Conservation (phyloP, 2,888 invertebrate species). For the Pantelozetes paolii region DNA sequence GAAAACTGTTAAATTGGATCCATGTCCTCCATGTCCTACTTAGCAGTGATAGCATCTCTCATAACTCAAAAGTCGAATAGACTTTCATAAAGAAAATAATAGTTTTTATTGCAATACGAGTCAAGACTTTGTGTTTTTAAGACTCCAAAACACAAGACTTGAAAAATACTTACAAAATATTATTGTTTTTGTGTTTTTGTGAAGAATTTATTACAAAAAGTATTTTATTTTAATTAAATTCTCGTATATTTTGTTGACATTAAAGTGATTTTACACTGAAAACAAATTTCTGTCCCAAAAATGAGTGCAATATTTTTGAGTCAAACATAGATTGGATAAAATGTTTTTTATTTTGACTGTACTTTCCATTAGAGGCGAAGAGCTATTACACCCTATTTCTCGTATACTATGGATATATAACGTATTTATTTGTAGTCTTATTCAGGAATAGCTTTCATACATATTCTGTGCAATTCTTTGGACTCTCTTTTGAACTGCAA, state of each 20-base stretch:
- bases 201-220: no score
- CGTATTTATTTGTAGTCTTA: background rate
- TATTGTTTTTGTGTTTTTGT: no score
- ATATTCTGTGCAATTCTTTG: background rate
- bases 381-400: background rate
- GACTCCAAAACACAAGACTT: no score
- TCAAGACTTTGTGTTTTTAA: no score
- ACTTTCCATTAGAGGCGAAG: background rate
- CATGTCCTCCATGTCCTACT: background rate
- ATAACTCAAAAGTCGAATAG: background rate
- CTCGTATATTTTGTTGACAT: no score
- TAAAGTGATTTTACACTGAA: no score
- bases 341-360: background rate
- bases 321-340: background rate
- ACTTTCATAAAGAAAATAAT: background rate
- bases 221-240: no score
- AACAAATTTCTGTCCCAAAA: no score
- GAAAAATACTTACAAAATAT: no score
- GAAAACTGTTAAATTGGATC: background rate
- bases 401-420: background rate
- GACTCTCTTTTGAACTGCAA: background rate
- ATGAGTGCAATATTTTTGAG: background rate
- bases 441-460: background rate
- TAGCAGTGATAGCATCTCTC: background rate
- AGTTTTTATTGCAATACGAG: background rate